Evolutionary conservation across 2,113 vertebrate genomes (phyloP).

Genomic region (Lophotis ruficrista): DNA sequence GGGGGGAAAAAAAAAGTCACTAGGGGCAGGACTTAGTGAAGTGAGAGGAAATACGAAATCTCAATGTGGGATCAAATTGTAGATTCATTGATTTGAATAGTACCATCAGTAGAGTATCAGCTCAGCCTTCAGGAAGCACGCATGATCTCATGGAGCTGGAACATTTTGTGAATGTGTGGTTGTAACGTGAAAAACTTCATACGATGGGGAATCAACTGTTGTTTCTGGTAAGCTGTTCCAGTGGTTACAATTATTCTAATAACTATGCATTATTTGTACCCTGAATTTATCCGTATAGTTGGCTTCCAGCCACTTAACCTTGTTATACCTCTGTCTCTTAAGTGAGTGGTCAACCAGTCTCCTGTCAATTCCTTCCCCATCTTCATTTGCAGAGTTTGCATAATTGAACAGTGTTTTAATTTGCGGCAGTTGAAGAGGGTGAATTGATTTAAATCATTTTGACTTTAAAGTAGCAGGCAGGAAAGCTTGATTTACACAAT

Average conservation of each 20-base stretch:
- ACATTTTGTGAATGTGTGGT: not conserved
- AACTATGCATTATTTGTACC: not conserved
- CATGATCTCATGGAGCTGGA: not conserved
- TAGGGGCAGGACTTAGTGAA: not conserved
- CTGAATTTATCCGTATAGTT: slow-evolving; percentile 29
- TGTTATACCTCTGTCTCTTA: slow-evolving; percentile 24
- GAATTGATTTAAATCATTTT: slow-evolving; percentile 37
- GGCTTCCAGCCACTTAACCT: slow-evolving; percentile 48
- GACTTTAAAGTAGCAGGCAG: not conserved
- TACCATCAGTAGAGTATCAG: not conserved
- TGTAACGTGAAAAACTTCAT: not conserved
- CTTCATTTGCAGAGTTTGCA: slow-evolving; percentile 33
- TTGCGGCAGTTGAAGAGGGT: not conserved
- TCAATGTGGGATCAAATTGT: not conserved
- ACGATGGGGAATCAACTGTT: not conserved
- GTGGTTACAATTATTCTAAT: not conserved
- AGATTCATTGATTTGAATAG: not conserved
- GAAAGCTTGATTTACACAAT: slow-evolving; percentile 14
- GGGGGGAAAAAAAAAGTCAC: too few relatives aligned
- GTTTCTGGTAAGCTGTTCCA: not conserved
- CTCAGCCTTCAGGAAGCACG: accelerated
- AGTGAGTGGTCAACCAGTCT: not conserved
- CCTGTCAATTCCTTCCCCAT: slow-evolving; percentile 28
- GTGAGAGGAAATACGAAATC: not conserved
- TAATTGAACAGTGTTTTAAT: slow-evolving; percentile 56